Evolutionary conservation across 2,797 vertebrate genomes (phyloP).

Genomic region (Crax fasciolata): DNA sequence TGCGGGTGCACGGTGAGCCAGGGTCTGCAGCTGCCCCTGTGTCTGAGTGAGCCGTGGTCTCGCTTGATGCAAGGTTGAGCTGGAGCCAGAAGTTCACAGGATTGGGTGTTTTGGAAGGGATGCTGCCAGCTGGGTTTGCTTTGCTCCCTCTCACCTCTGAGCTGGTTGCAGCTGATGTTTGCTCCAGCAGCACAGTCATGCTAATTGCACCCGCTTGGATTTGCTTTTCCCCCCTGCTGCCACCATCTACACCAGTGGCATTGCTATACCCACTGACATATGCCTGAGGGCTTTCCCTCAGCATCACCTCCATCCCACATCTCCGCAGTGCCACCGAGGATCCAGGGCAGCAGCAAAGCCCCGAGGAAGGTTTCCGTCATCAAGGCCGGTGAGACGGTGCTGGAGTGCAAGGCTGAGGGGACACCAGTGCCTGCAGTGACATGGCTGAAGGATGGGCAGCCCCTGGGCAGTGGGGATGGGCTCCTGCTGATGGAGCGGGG

Average conservation of each 20-base stretch:
- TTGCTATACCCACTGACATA: neutral
- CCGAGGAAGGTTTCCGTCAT: constrained; percentile 58
- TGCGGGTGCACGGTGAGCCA: constrained; percentile 80
- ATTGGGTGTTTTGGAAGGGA: neutral
- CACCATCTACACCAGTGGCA: rapidly evolving
- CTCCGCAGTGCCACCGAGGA: constrained; percentile 53
- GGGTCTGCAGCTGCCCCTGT: neutral
- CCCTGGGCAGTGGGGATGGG: neutral
- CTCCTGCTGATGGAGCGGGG: constrained; percentile 46
- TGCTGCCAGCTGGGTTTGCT: neutral
- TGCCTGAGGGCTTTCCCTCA: neutral
- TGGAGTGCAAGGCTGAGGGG: constrained; percentile 72
- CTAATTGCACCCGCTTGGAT: rapidly evolving
- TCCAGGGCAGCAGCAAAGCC: neutral
- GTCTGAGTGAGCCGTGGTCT: neutral
- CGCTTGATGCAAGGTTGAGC: neutral
- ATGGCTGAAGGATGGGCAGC: constrained; percentile 75
- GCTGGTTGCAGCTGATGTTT: neutral
- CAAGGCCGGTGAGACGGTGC: neutral
- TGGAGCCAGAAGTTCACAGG: neutral
- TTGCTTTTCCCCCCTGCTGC: neutral
- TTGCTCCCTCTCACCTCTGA: neutral
- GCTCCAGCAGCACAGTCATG: neutral
- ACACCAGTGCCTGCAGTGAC: constrained; percentile 21
- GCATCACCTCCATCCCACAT: neutral